Evolutionary conservation across 2,888 invertebrate species (phyloP), one percentile per base, ranked within the genome.

Genomic region (Cheiracanthium punctorium): DNA sequence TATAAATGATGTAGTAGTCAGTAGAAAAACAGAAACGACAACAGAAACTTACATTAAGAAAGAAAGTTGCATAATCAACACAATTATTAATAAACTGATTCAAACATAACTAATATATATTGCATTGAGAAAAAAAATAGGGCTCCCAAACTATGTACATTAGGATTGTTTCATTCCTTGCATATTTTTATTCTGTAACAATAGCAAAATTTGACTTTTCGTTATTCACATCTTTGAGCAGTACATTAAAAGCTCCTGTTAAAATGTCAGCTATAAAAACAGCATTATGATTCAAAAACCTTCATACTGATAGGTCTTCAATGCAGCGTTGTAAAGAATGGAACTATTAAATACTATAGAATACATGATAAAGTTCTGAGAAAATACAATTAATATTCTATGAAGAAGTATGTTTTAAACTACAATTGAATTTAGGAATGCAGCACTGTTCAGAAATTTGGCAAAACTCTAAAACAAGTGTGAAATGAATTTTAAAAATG

Each of bases 1-100:
- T 82, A 85, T 74, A 85, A 73, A 84, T 43, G 58, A 74, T 32
- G 69, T 12, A 32, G 24, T 69, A 37, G 24, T 67, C 67, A 32
- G 4, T 30, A 30, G 12, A n/a, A 30, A 65, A 67, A 67, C 2
- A 67, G 17, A 14, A 12, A 30, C 29, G 30, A 29, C 29, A 48
- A 48, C 7, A 48, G 17, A 48, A 12, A 8, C 4, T 58, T 24
- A 58, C 20, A 58, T 58, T 24, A 17, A 17, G 14, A 48, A 2
- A 24, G n/a, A 58, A 58, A 17, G 10, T 4, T 4, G 37, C 37
- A 37, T 58, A 58, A 58, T 24, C 58, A 58, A 58, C 58, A 58
- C 24, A 58, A 24, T 58, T 58, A 1, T 8, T 24, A 58, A 58
- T 58, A 58, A 58, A 14, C 48, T 12, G 48, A 48, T 48, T 48